Conservation (phyloP, 2,797 vertebrate genomes). For the Pseudopleuronectes americanus region DNA sequence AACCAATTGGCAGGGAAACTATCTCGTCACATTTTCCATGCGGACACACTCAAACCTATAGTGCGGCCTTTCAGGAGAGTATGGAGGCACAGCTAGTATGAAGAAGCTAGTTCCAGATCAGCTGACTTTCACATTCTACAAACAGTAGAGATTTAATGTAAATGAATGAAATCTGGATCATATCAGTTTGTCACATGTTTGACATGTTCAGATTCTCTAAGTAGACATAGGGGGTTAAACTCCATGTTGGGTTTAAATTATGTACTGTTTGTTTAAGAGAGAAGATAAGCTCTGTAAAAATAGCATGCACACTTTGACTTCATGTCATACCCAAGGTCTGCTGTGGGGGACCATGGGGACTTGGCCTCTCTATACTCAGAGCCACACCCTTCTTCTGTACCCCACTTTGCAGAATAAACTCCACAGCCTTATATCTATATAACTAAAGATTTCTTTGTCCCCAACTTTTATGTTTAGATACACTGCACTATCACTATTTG, state of each 20-base stretch:
- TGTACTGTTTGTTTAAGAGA: conserved; percentile 48
- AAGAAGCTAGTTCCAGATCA: neutral
- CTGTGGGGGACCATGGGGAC: neutral
- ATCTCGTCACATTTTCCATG: conserved; percentile 59
- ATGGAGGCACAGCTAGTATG: neutral
- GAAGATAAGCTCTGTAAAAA: conserved; percentile 61
- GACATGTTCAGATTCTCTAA: neutral
- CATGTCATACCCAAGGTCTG: conserved; percentile 54
- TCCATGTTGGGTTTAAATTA: neutral
- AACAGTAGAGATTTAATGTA: neutral
- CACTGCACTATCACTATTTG: neutral
- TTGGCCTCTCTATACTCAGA: conserved; percentile 23
- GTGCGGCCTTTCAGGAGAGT: neutral
- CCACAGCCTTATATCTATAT: neutral
- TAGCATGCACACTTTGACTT: conserved; percentile 57
- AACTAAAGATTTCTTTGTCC: neutral
- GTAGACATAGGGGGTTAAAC: neutral
- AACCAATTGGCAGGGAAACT: conserved; percentile 15
- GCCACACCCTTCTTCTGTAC: conserved; percentile 60
- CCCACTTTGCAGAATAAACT: conserved; percentile 10
- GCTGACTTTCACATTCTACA: neutral
- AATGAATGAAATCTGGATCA: neutral
- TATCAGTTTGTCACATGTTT: neutral
- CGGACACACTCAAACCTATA: conserved; percentile 3
- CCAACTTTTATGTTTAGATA: neutral